These are phyloP conservation scores for Pseudoips prasinana DNA, from an alignment of 2,888 invertebrate species.

Conservation along the genomic window DNA sequence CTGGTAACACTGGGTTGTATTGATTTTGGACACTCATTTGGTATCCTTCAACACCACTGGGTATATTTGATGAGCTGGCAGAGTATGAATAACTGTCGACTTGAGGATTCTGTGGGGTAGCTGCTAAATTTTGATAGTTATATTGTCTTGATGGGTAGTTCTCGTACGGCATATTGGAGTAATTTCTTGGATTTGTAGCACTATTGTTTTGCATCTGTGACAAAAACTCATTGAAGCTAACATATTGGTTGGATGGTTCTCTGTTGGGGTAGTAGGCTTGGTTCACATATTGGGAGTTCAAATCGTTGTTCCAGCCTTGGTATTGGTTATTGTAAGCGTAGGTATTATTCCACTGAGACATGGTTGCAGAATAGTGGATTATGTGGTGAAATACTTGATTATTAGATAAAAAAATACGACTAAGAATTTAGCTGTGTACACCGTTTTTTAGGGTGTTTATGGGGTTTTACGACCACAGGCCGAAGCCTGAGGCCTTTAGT, in stretches of 20 bases:
- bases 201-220: conserved; percentile 63
- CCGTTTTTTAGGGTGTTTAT: conserved; percentile 30
- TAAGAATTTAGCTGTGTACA: conserved; percentile 30
- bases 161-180: conserved; percentile 57
- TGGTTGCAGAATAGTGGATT: conserved; percentile 35
- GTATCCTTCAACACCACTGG: conserved; percentile 44
- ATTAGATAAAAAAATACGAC: conserved; percentile 21
- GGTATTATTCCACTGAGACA: conserved; percentile 76
- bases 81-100: conserved; percentile 47
- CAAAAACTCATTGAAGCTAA: conserved; percentile 70
- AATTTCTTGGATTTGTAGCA: conserved; percentile 41
- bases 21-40: conserved; percentile 45
- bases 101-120: conserved; percentile 52
- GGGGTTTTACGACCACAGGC: conserved; percentile 60
- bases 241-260: conserved; percentile 63
- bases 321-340: conserved; percentile 67
- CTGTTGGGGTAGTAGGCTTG: conserved; percentile 59
- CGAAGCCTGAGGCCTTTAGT: conserved; percentile 66
- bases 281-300: conserved; percentile 56
- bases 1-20: conserved; percentile 37
- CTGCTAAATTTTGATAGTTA: conserved; percentile 58
- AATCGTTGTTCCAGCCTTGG: conserved; percentile 63
- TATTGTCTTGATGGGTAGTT: conserved; percentile 56
- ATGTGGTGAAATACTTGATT: conserved; percentile 52
- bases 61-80: conserved; percentile 39